Conservation (phyloP, 2,888 invertebrate species). For the Rhagonycha fulva region DNA sequence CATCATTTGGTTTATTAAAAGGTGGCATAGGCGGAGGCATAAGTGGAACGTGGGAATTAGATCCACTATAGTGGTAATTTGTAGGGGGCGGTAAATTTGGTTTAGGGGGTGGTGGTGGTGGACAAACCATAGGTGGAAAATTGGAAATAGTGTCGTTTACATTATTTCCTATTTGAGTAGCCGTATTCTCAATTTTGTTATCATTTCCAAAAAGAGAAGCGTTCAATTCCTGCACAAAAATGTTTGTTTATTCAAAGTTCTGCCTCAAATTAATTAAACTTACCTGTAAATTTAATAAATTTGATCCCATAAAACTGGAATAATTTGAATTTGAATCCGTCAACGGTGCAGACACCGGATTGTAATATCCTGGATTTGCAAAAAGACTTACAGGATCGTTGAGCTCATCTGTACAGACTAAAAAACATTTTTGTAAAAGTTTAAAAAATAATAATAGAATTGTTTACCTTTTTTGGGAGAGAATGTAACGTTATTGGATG, state of each 20-base stretch:
- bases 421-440: not conserved
- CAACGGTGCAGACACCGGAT: slow-evolving; percentile 49
- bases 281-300: slow-evolving; percentile 60
- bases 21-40: slow-evolving; percentile 61
- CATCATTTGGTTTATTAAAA: slow-evolving; percentile 45
- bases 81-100: slow-evolving; percentile 25
- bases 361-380: slow-evolving; percentile 56
- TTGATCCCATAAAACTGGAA: slow-evolving; percentile 67
- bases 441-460: not conserved
- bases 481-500: not conserved
- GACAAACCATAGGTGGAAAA: slow-evolving; percentile 55
- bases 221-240: slow-evolving; percentile 26
- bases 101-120: slow-evolving; percentile 52
- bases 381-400: slow-evolving; percentile 24
- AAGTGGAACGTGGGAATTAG: slow-evolving; percentile 55
- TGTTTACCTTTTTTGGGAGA: slow-evolving; percentile 2
- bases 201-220: slow-evolving; percentile 24
- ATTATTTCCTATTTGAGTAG: slow-evolving; percentile 13
- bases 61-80: slow-evolving; percentile 30
- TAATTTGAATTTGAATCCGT: slow-evolving; percentile 47
- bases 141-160: slow-evolving; percentile 32
- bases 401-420: not conserved
- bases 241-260: not conserved
- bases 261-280: slow-evolving; percentile 20
- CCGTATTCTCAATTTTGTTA: not conserved